Percentiles rank a stretch among this genome's conserved stretches.
These are phyloP conservation scores for Ditylenchus weischeri DNA, from an alignment of 2,888 invertebrate species.

Conservation along the genomic window DNA sequence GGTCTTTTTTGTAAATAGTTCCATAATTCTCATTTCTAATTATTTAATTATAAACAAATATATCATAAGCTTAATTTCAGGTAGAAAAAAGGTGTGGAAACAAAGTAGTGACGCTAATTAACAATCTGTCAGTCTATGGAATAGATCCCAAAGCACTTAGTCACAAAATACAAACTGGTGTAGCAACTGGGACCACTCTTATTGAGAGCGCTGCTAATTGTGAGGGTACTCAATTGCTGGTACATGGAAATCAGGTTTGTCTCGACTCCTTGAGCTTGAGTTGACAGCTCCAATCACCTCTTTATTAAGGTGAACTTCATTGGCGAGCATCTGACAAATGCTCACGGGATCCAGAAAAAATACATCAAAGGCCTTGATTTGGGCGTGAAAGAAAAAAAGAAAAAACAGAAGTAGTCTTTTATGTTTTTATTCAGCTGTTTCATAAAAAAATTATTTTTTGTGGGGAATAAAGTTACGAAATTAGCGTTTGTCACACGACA, in stretches of 20 bases:
- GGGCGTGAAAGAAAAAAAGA: constrained; percentile 50
- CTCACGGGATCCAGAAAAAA: constrained; percentile 50
- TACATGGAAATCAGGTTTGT: constrained; percentile 55
- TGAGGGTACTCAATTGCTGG: constrained; percentile 52
- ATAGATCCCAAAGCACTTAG: constrained; percentile 76
- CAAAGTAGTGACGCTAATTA: constrained; percentile 76
- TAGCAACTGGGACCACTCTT: constrained; percentile 81
- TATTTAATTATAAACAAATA: neutral
- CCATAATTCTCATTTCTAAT: no score
- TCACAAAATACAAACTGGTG: constrained; percentile 77
- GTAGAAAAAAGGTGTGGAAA: constrained; percentile 53
- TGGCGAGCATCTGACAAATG: constrained; percentile 33
- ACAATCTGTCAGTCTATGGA: constrained; percentile 82
- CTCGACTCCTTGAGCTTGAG: neutral
- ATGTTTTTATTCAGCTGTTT: neutral
- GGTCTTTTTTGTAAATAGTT: no score
- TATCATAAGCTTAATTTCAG: constrained; percentile 25
- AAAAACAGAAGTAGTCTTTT: constrained; percentile 19
- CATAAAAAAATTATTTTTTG: neutral
- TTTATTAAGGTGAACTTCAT: constrained; percentile 35
- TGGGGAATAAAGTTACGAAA: no score
- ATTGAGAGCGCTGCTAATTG: constrained; percentile 69
- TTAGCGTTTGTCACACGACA: no score
- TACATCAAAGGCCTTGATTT: constrained; percentile 52
- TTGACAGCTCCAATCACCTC: neutral